Evolutionary conservation across 1,140 invertebrate genomes (phyloP).

Genomic region (Sycophaga agraensis): DNA sequence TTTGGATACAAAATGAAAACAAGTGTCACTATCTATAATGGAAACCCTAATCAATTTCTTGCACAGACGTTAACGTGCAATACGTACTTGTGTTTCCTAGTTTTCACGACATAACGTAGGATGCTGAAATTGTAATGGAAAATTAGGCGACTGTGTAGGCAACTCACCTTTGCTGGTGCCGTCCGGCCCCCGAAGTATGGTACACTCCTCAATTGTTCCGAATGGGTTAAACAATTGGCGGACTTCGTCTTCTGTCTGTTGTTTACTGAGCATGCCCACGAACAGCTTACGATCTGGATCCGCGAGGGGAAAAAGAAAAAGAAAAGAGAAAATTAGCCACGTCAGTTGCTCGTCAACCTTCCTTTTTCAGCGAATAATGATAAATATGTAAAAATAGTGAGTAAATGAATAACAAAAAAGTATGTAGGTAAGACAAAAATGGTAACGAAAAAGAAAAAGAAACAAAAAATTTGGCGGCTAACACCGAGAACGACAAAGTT

Average conservation of each 20-base stretch:
- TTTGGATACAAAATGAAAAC: no score
- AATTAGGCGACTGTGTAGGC: no score
- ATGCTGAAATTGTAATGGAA: no score
- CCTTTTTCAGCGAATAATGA: slow-evolving; percentile 13
- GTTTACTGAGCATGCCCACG: slow-evolving; percentile 99
- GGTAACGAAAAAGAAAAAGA: slow-evolving; percentile 40
- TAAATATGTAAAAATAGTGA: slow-evolving; percentile 27
- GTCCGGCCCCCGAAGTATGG: slow-evolving; percentile 95
- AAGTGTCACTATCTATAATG: no score
- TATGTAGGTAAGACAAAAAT: slow-evolving; percentile 24
- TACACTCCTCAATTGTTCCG: slow-evolving; percentile 98
- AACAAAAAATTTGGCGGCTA: slow-evolving; percentile 52
- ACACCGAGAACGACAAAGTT: slow-evolving; percentile 59
- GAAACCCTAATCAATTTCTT: no score
- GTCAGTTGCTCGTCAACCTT: not conserved
- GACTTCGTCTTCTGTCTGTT: slow-evolving; percentile 98
- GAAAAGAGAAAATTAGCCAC: slow-evolving; percentile 44
- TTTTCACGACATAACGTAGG: no score
- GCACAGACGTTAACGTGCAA: no score
- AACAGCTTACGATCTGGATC: slow-evolving; percentile 90
- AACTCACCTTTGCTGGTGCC: slow-evolving; percentile 92
- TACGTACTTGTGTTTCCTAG: no score
- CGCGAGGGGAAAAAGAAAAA: slow-evolving; percentile 29
- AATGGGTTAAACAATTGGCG: slow-evolving; percentile 93
- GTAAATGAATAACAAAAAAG: slow-evolving; percentile 31